Evolutionary conservation across 2,888 invertebrate genomes (phyloP).

Genomic region (Drosophila borborema): DNA sequence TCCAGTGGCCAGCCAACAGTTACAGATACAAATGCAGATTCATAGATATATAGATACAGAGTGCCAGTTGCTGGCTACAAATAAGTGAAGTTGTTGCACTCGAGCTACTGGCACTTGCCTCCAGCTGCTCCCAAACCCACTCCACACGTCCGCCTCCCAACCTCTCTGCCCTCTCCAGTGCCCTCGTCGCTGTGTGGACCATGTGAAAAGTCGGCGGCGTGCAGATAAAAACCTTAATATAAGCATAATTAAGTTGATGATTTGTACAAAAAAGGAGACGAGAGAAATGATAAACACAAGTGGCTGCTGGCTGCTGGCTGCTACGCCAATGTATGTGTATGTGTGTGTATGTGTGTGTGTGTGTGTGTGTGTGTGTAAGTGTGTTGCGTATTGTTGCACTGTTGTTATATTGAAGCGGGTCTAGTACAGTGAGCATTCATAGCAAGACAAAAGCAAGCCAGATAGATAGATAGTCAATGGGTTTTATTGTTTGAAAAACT

Average conservation of each 20-base stretch:
- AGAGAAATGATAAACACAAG: conserved; percentile 73
- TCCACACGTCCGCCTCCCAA: background rate
- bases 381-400: conserved; percentile 39
- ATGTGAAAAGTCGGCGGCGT: conserved; percentile 75
- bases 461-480: conserved; percentile 13
- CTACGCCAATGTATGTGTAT: conserved; percentile 12
- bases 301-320: conserved; percentile 34
- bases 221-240: conserved; percentile 80
- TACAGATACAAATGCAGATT: conserved; percentile 51
- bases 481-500: conserved; percentile 18
- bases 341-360: conserved; percentile 6
- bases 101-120: conserved; percentile 78
- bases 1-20: conserved; percentile 39
- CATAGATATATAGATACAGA: conserved; percentile 52
- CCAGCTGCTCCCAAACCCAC: conserved; percentile 25
- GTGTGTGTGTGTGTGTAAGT: conserved; percentile 12
- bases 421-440: conserved; percentile 37
- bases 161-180: background rate
- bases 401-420: conserved; percentile 28
- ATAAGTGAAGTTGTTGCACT: conserved; percentile 81
- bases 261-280: conserved; percentile 77
- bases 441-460: conserved; percentile 7
- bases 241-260: conserved; percentile 83
- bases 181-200: conserved; percentile 32
- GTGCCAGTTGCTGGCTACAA: conserved; percentile 68